These are phyloP conservation scores for Lasioglossum zephyrum DNA, from an alignment of 2,888 invertebrate genomes.

Conservation along the genomic window DNA sequence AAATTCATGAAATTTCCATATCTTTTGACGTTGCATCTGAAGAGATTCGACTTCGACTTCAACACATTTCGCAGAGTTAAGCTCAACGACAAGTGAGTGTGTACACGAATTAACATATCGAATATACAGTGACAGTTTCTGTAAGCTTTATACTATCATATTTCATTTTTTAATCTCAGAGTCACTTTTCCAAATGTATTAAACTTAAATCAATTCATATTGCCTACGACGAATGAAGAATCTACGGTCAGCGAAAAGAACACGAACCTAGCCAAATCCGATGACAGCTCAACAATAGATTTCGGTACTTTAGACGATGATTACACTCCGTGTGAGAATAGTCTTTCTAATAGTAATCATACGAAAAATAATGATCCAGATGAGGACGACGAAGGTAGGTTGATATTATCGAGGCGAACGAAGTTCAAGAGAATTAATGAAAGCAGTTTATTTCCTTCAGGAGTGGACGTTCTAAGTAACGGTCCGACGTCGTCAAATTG, in stretches of 20 bases:
- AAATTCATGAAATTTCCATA: slow-evolving; percentile 95
- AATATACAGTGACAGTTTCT: slow-evolving; percentile 14
- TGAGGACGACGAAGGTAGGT: slow-evolving; percentile 88
- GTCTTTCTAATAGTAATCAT: slow-evolving; percentile 73
- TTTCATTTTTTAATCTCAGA: slow-evolving; percentile 84
- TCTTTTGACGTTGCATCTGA: slow-evolving; percentile 93
- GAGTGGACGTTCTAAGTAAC: slow-evolving; percentile 87
- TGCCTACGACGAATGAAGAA: slow-evolving; percentile 78
- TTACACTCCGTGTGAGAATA: slow-evolving; percentile 80
- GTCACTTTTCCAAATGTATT: slow-evolving; percentile 92
- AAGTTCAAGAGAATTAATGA: neutral
- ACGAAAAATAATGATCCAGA: slow-evolving; percentile 84
- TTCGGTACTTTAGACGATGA: slow-evolving; percentile 89
- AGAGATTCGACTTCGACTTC: slow-evolving; percentile 96
- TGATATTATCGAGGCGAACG: neutral
- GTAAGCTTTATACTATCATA: slow-evolving; percentile 20
- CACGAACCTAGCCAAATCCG: slow-evolving; percentile 85
- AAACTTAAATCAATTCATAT: slow-evolving; percentile 91
- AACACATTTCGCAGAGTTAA: slow-evolving; percentile 93
- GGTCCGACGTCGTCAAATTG: slow-evolving; percentile 82
- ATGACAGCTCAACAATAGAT: slow-evolving; percentile 89
- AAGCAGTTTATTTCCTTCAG: slow-evolving; percentile 75
- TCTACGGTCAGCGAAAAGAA: slow-evolving; percentile 84
- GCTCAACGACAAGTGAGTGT: slow-evolving; percentile 92
- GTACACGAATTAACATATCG: slow-evolving; percentile 17